Conservation (phyloP, 2,888 invertebrate species). For the Sesamia inferens region DNA sequence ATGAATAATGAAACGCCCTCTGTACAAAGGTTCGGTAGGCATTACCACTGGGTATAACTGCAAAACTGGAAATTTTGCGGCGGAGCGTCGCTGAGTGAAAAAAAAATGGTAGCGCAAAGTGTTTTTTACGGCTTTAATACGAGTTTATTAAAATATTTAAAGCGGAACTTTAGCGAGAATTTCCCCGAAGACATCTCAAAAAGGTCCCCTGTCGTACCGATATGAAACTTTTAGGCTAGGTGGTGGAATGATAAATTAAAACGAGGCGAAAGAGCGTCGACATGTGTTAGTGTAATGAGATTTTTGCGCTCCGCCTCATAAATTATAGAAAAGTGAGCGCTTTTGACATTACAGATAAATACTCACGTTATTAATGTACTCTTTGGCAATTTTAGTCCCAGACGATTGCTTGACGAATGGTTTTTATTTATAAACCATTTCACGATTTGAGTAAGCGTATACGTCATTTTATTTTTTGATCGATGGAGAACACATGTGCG, state of each 20-base stretch:
- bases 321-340: slow-evolving; percentile 58
- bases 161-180: slow-evolving; percentile 86
- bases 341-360: slow-evolving; percentile 25
- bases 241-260: slow-evolving; percentile 87
- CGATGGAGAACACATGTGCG: not conserved
- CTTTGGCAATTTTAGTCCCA: not conserved
- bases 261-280: slow-evolving; percentile 74
- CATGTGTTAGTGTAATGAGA: slow-evolving; percentile 75
- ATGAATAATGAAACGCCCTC: slow-evolving; percentile 88
- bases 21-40: slow-evolving; percentile 72
- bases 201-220: slow-evolving; percentile 79
- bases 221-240: slow-evolving; percentile 80
- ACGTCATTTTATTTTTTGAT: not conserved
- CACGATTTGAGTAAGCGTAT: not conserved
- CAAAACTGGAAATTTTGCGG: slow-evolving; percentile 74
- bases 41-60: slow-evolving; percentile 65
- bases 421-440: not conserved
- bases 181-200: slow-evolving; percentile 87
- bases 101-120: slow-evolving; percentile 85
- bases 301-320: slow-evolving; percentile 68
- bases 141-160: slow-evolving; percentile 90
- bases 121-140: slow-evolving; percentile 89
- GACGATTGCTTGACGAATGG: not conserved
- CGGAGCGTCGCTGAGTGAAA: slow-evolving; percentile 79
- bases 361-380: slow-evolving; percentile 26